Percentiles rank a stretch among this genome's conserved stretches.
These are phyloP conservation scores for Andricus curvator DNA, from an alignment of 2,888 invertebrate species.

Conservation along the genomic window DNA sequence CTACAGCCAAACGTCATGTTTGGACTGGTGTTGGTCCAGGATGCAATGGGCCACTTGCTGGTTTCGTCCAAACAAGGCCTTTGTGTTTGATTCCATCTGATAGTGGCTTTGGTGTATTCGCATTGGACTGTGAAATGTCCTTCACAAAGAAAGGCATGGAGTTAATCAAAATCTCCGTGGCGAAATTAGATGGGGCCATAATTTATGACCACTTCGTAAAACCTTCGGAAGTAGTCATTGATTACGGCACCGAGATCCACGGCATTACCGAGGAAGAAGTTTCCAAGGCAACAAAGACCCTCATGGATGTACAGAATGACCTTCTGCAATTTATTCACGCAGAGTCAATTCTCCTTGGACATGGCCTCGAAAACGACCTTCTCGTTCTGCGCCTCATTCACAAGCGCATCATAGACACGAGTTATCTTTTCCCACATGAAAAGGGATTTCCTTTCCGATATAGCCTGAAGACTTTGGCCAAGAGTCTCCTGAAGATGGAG, in stretches of 20 bases:
- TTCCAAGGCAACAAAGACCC: constrained; percentile 82
- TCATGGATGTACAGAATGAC: constrained; percentile 91
- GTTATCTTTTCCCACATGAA: constrained; percentile 88
- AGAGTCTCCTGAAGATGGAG: constrained; percentile 86
- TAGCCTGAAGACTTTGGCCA: constrained; percentile 89
- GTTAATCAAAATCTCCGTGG: constrained; percentile 91
- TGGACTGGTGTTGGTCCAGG: constrained; percentile 87
- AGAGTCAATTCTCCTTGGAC: constrained; percentile 95
- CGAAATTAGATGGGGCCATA: constrained; percentile 85
- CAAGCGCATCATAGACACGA: constrained; percentile 92
- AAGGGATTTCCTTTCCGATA: constrained; percentile 88
- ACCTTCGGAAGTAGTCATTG: constrained; percentile 90
- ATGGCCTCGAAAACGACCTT: constrained; percentile 96
- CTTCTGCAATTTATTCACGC: constrained; percentile 88
- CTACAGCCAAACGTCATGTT: constrained; percentile 84
- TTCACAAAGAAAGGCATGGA: constrained; percentile 93
- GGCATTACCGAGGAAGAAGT: constrained; percentile 89
- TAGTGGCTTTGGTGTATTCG: constrained; percentile 81
- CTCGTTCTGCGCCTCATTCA: constrained; percentile 92
- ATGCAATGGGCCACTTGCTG: constrained; percentile 86
- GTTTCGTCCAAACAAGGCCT: constrained; percentile 82
- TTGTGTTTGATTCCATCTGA: constrained; percentile 58
- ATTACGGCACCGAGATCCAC: constrained; percentile 97
- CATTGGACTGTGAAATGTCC: constrained; percentile 98
- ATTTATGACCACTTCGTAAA: constrained; percentile 92